Percentiles rank a stretch among this genome's conserved stretches.
phyloP scores from a whole-genome alignment of 2,888 invertebrate species.

The Chymomyza caudatula region DNA sequence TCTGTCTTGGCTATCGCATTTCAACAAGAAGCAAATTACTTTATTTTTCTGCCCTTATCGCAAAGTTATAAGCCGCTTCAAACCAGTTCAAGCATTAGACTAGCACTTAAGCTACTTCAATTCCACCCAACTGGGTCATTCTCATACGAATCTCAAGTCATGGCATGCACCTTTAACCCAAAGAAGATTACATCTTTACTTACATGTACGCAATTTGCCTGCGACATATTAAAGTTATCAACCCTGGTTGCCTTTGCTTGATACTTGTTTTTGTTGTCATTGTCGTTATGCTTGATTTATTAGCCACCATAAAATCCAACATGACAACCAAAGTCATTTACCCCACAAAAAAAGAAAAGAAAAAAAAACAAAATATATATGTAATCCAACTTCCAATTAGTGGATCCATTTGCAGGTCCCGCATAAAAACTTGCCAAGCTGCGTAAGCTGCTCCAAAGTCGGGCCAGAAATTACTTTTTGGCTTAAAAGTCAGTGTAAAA shows the following conservation, averaged over 20 bases:
- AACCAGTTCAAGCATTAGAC: not conserved
- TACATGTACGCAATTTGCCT: not conserved
- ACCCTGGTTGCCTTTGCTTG: not conserved
- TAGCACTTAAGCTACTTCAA: not conserved
- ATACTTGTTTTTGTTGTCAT: not conserved
- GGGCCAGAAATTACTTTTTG: not conserved
- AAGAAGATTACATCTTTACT: not conserved
- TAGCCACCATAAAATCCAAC: not conserved
- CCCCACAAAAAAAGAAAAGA: not conserved
- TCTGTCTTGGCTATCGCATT: too few relatives aligned
- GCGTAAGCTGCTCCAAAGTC: not conserved
- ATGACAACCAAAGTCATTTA: not conserved
- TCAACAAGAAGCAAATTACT: too few relatives aligned
- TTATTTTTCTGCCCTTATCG: too few relatives aligned
- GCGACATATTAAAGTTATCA: conserved; percentile 1
- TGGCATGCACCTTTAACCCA: not conserved
- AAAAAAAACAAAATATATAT: not conserved
- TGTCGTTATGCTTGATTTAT: not conserved
- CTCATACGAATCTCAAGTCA: not conserved
- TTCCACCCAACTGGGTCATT: not conserved
- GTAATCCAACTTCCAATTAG: conserved; percentile 12
- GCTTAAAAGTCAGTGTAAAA: conserved; percentile 2
- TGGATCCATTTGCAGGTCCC: conserved; percentile 12
- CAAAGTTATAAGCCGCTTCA: too few relatives aligned
- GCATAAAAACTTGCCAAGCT: conserved; percentile 27